Conservation (phyloP, 2,888 invertebrate species). For the Ethmia dodecea region DNA sequence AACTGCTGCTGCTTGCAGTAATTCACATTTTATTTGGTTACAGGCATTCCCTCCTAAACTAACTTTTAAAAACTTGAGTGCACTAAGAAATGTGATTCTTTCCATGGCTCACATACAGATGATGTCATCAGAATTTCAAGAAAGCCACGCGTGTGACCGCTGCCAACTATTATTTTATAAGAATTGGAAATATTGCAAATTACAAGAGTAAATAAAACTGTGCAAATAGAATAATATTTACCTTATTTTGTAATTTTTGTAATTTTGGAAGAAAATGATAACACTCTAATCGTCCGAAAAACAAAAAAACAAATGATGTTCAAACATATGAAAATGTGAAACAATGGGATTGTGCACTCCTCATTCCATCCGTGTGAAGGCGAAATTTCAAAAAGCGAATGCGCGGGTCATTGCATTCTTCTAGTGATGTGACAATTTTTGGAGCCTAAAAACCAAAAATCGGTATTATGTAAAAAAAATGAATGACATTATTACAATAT, state of each 20-base stretch:
- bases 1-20: slow-evolving; percentile 13
- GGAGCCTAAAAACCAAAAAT: slow-evolving; percentile 63
- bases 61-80: slow-evolving; percentile 22
- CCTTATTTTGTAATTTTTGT: slow-evolving; percentile 76
- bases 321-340: slow-evolving; percentile 76
- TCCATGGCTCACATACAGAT: slow-evolving; percentile 50
- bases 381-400: slow-evolving; percentile 73
- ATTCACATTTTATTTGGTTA: slow-evolving; percentile 17
- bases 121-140: slow-evolving; percentile 67
- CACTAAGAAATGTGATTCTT: slow-evolving; percentile 36
- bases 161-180: slow-evolving; percentile 31
- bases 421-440: slow-evolving; percentile 65
- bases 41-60: slow-evolving; percentile 25
- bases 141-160: slow-evolving; percentile 59
- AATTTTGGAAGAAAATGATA: slow-evolving; percentile 76
- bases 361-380: slow-evolving; percentile 74
- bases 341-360: slow-evolving; percentile 74
- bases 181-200: slow-evolving; percentile 21
- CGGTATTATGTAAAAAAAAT: slow-evolving; percentile 51
- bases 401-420: slow-evolving; percentile 62
- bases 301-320: slow-evolving; percentile 78
- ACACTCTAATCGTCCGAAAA: slow-evolving; percentile 75
- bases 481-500: slow-evolving; percentile 48
- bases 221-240: slow-evolving; percentile 52
- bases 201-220: slow-evolving; percentile 12